A percentile compares a stretch with the other conserved stretches of the same genome.
Conservation (phyloP, 1,140 invertebrate species). For the Eciton burchellii region DNA sequence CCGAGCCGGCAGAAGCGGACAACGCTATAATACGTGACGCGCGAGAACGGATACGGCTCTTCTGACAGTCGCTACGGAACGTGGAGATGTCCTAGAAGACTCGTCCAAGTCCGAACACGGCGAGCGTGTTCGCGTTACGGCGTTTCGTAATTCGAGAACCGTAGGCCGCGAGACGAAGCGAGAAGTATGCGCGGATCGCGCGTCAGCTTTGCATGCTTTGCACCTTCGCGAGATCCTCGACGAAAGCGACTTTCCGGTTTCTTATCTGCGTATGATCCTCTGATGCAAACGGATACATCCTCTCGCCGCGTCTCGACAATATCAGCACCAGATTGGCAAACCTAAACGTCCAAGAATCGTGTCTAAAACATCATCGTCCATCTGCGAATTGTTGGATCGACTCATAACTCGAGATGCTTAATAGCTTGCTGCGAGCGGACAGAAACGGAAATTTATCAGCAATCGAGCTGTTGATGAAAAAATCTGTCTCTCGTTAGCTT, state of each 20-base stretch:
- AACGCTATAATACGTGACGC: constrained; percentile 65
- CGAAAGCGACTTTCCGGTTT: background rate
- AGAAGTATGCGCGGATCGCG: background rate
- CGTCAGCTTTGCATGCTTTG: background rate
- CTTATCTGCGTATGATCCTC: background rate
- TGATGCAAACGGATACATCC: background rate
- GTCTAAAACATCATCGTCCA: too few species aligned
- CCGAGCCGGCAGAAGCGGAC: constrained; percentile 3
- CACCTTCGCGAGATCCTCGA: background rate
- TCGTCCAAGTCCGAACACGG: constrained; percentile 10
- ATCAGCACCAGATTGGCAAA: too few species aligned
- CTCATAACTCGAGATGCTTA: too few species aligned
- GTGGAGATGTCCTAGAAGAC: constrained; percentile 35
- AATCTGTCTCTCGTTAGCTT: background rate
- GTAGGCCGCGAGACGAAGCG: background rate
- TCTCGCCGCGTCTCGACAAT: background rate
- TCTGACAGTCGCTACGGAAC: constrained; percentile 55
- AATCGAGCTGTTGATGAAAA: background rate
- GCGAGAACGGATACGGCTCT: constrained; percentile 57
- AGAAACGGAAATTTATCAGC: background rate
- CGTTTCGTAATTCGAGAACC: constrained; percentile 36
- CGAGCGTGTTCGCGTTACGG: constrained; percentile 17
- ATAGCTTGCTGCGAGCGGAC: too few species aligned
- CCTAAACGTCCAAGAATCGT: too few species aligned
- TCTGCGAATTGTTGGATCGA: too few species aligned